Evolutionary conservation across 2,113 vertebrate species (phyloP).

Genomic region (Chaenocephalus aceratus): DNA sequence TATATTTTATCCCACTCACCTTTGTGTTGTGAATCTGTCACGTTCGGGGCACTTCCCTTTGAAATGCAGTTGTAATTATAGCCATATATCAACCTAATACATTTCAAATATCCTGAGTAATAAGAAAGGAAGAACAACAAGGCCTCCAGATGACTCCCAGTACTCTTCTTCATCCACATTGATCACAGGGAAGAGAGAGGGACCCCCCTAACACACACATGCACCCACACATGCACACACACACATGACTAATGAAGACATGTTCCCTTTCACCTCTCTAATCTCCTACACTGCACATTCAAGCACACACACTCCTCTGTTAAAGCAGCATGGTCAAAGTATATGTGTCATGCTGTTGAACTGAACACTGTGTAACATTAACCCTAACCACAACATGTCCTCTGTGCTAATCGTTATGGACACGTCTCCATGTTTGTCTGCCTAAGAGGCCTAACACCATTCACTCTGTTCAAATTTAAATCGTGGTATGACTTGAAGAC

Average conservation of each 20-base stretch:
- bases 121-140: constrained; percentile 18
- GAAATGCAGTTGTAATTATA: constrained; percentile 66
- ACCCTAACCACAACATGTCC: not conserved
- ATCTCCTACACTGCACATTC: constrained; percentile 1
- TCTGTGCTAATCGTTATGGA: not conserved
- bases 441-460: not conserved
- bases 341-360: not conserved
- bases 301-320: not conserved
- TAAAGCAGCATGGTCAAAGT: not conserved
- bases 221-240: not conserved
- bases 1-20: constrained; percentile 52
- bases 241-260: constrained; percentile 20
- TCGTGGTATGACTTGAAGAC: not conserved
- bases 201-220: constrained; percentile 15
- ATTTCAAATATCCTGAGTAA: constrained; percentile 52
- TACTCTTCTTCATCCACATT: constrained; percentile 47
- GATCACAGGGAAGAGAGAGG: constrained; percentile 34
- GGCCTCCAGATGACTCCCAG: constrained; percentile 56
- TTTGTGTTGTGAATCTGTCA: constrained; percentile 68
- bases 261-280: constrained; percentile 16
- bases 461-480: not conserved
- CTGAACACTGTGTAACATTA: not conserved
- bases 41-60: constrained; percentile 53
- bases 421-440: not conserved
- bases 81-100: constrained; percentile 55